Base-by-base conservation (phyloP, 23 tunicate species). In the Corella eumyota region DNA sequence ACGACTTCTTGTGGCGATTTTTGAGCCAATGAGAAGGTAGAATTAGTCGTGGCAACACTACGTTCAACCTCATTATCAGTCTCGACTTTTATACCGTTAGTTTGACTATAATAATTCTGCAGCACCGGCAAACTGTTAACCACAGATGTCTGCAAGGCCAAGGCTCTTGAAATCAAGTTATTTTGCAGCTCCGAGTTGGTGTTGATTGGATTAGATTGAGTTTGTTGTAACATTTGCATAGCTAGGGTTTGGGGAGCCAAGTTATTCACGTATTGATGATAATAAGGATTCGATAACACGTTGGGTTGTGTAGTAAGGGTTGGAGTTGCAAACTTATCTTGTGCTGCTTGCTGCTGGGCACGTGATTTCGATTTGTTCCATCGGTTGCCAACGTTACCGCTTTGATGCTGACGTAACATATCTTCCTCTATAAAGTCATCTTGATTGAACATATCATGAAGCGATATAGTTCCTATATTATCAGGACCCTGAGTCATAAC, bases 371-470 rank as follows among this genome's bases (percentile, higher is more conserved):
- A 44, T 52, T 65, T 59, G 17, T 67, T 36, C 67, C 58, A 45
- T 32, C 64, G 46, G 38, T 68, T 68, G 67, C 53, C 28, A 20
- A 47, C 50, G 22, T 50, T 72, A 21, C 56, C 26, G 36, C 55
- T 45, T 2, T 72, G 66, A 38, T 68, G 58, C 30, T 57, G 63
- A 36, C 62, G 79, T 3, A 76, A 26, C 54, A 49, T 0, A 48
- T 70, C 74, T 34, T 70, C 83, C 30, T 75, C 83, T 3, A 53
- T 30, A 30, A 68, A 62, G 48, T 84, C 78, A 20, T 75, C 72
- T 44, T 84, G 77, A 17, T 64, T 56, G 56, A 84, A 84, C 69
- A 84, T 45, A 62, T 84, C 94, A n/a, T 58, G 78, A 36, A 84
- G 73, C 4, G 73, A 75, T 34, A 65, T 65, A 25, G 58, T 34